Evolutionary conservation across 2,888 invertebrate species (phyloP), one percentile per base, ranked within the genome.

Genomic region (Barypeithes pellucidus): DNA sequence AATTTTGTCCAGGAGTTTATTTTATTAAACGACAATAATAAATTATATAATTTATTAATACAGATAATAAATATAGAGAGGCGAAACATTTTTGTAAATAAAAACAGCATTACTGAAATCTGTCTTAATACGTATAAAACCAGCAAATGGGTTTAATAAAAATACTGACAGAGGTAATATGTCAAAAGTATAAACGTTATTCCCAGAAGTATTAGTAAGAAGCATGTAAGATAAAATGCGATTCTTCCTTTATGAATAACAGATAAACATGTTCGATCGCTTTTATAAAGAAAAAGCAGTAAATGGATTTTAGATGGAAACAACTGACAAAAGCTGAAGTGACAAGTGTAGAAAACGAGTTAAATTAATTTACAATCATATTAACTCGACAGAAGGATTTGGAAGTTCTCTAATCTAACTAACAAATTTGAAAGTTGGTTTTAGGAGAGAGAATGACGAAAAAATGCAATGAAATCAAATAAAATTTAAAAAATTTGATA

Each of bases 91-190:
- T 45, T 47, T 18, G 7, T 47, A 9, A 20, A 20, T 12, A 47
- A 47, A 47, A 47, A 47, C 5, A 20, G 2, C 20, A 20, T 47
- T 43, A 43, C 11, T 47, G 47, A 12, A 18, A 12, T n/a, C 20
- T 47, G 47, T 9, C 20, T 47, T 47, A 47, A 20, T 20, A 9
- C 47, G 16, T 20, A n/a, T 20, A 18, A 47, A 47, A n/a, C 20
- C 20, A 11, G 18, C 7, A 11, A 47, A 47, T 47, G 11, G 18
- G 2, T 47, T 20, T 20, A 47, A 47, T 47, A 47, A 20, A 47
- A 47, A 47, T 47, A 20, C 2, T 47, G 12, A 47, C 47, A 20
- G 11, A 8, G 43, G 43, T 47, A 47, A 47, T 47, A 47, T 47
- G 47, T 47, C 47, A 47, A 47, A 18, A 11, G 11, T 47, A 47